These are phyloP conservation scores for Phymanthus crucifer DNA, from an alignment of 92 coral and sea anemone genomes.

Conservation along the genomic window DNA sequence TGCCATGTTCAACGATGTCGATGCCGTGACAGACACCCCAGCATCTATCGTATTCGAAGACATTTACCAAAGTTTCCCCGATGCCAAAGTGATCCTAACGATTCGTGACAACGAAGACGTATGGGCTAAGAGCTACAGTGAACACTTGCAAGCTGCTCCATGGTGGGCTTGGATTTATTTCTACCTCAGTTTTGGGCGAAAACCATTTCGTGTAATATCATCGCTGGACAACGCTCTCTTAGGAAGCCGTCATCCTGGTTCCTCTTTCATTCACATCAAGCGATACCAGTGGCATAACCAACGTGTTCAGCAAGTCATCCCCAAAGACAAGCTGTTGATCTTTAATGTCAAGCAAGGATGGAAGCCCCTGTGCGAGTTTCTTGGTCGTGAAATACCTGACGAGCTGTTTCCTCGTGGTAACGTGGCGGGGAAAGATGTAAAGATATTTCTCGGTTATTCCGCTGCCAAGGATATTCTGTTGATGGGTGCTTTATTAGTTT, in stretches of 20 bases:
- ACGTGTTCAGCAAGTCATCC: slow-evolving; percentile 17
- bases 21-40: slow-evolving; percentile 6
- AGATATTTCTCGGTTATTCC: not conserved
- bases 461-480: not conserved
- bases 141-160: not conserved
- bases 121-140: not conserved
- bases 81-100: slow-evolving; percentile 1
- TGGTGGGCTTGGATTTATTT: not conserved
- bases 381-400: slow-evolving; percentile 12
- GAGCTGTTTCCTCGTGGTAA: slow-evolving; percentile 10
- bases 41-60: not conserved
- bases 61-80: not conserved
- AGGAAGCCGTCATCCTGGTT: not conserved
- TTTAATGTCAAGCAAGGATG: slow-evolving; percentile 31
- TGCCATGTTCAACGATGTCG: not conserved
- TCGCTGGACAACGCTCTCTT: not conserved
- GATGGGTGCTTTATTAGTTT: not conserved
- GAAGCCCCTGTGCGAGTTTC: slow-evolving; percentile 22
- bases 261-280: not conserved
- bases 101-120: slow-evolving; percentile 4
- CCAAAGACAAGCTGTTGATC: slow-evolving; percentile 7
- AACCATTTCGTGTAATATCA: not conserved
- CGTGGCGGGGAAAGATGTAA: not conserved
- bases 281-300: slow-evolving; percentile 7
- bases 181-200: not conserved